Conservation (phyloP, 2,113 vertebrate genomes). For the Sinocyclocheilus anophthalmus region DNA sequence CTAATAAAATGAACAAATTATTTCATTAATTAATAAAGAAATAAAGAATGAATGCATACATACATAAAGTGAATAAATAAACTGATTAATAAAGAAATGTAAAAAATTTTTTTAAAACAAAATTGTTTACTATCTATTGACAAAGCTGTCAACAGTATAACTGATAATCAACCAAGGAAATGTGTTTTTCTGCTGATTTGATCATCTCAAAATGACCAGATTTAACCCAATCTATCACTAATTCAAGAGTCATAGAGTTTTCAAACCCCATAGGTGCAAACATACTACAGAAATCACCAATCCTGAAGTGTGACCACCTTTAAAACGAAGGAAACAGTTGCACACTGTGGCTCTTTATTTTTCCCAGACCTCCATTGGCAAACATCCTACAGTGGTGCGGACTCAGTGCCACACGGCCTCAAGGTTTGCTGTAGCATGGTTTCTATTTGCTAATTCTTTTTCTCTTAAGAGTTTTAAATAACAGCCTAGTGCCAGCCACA, state of each 20-base stretch:
- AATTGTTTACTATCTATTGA: too few species aligned
- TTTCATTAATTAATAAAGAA: not conserved
- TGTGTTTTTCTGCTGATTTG: not conserved
- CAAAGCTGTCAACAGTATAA: too few species aligned
- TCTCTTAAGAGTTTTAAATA: constrained; percentile 50
- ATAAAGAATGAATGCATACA: not conserved
- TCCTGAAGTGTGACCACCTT: constrained; percentile 1
- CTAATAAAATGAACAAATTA: not conserved
- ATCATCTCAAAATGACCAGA: not conserved
- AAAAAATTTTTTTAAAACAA: too few species aligned
- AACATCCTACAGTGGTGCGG: constrained; percentile 21
- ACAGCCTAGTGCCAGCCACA: constrained; percentile 40
- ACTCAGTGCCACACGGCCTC: not conserved
- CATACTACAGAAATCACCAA: not conserved
- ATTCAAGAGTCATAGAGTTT: not conserved
- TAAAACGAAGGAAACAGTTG: not conserved
- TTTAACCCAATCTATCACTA: not conserved
- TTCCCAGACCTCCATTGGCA: constrained; percentile 20
- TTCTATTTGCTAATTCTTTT: constrained; percentile 40
- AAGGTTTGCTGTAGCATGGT: constrained; percentile 24
- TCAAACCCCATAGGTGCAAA: not conserved
- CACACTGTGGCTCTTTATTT: not conserved
- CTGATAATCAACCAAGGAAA: not conserved
- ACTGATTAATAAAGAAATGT: not conserved
- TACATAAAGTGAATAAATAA: not conserved